phyloP scores from a whole-genome alignment of 2,888 invertebrate genomes.

The Cheiracanthium punctorium region DNA sequence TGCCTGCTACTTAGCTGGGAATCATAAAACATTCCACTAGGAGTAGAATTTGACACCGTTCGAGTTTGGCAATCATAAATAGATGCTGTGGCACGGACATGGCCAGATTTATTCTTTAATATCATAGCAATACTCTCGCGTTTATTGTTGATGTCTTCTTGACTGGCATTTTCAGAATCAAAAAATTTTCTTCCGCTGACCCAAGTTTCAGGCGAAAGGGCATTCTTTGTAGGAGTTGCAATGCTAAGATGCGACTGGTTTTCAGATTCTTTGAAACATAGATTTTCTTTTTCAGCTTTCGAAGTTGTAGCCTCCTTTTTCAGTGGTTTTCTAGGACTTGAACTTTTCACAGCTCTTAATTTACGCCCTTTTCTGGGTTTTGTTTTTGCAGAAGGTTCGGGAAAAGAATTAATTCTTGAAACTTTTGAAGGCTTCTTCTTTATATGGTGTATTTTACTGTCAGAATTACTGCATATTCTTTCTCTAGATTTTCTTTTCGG shows the following conservation, averaged over 20 bases:
- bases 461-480: conserved; percentile 1
- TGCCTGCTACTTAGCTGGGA: background rate
- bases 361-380: background rate
- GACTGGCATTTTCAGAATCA: background rate
- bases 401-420: conserved; percentile 22
- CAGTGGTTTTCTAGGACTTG: background rate
- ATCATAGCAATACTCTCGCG: conserved; percentile 57
- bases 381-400: background rate
- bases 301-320: background rate
- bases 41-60: background rate
- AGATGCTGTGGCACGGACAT: conserved; percentile 42
- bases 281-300: background rate
- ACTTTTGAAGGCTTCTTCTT: background rate
- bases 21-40: background rate
- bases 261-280: background rate
- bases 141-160: conserved; percentile 33
- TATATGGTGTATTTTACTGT: conserved; percentile 22
- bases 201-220: conserved; percentile 15
- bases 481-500: conserved; percentile 3
- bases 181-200: conserved; percentile 47
- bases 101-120: conserved; percentile 42
- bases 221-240: background rate
- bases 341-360: background rate
- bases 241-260: background rate
- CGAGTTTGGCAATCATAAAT: conserved; percentile 22